Evolutionary conservation across 2,888 invertebrate species (phyloP).

Genomic region (Lysandra coridon): DNA sequence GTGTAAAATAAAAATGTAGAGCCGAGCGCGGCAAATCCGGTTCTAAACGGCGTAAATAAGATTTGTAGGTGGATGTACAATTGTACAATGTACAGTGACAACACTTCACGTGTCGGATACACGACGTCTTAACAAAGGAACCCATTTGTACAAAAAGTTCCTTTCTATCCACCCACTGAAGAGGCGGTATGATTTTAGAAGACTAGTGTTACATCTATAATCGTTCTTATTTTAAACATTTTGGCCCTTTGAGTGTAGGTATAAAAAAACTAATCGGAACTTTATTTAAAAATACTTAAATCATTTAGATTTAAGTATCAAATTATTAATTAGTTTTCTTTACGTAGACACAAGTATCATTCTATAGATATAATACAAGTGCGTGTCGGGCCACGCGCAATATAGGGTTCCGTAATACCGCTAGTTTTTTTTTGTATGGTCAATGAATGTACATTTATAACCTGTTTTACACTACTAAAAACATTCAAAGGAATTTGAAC

Average conservation of each 20-base stretch:
- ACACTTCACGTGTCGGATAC: conserved; percentile 35
- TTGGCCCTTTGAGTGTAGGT: neutral
- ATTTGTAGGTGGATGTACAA: conserved; percentile 51
- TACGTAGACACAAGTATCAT: neutral
- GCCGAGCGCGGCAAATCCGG: conserved; percentile 58
- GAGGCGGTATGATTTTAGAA: neutral
- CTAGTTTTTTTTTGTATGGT: too few relatives aligned
- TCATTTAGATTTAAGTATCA: too few relatives aligned
- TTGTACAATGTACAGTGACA: conserved; percentile 35
- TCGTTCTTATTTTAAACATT: neutral
- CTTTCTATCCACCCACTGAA: neutral
- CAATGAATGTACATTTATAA: too few relatives aligned
- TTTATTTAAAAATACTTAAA: too few relatives aligned
- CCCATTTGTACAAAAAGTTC: conserved; percentile 9
- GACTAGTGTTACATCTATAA: neutral
- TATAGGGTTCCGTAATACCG: too few relatives aligned
- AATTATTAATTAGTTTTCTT: too few relatives aligned
- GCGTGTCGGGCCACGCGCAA: too few relatives aligned
- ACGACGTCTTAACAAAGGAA: conserved; percentile 13
- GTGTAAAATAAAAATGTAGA: conserved; percentile 63
- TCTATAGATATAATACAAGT: neutral
- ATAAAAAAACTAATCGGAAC: neutral
- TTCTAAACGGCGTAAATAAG: conserved; percentile 62
- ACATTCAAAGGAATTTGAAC: too few relatives aligned
- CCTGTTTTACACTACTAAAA: too few relatives aligned